phyloP scores from a whole-genome alignment of 2,888 invertebrate species.

The Tenthredo distinguenda region DNA sequence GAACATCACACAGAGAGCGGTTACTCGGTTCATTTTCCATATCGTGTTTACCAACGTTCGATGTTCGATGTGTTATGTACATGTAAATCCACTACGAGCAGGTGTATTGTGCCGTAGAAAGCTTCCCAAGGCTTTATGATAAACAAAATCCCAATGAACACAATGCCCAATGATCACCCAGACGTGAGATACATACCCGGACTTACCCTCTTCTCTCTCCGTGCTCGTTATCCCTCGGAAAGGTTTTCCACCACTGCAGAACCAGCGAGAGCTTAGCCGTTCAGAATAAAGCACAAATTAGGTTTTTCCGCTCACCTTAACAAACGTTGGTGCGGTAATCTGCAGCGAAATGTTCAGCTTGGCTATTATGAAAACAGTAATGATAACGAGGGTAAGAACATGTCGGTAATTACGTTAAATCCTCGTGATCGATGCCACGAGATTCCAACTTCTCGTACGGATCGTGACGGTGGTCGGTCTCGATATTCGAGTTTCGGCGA shows the following conservation, averaged over 20 bases:
- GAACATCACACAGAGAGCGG: no score
- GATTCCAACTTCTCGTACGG: background rate
- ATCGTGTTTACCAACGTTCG: background rate
- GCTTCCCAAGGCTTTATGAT: background rate
- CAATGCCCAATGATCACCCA: slow-evolving; percentile 12
- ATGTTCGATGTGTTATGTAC: background rate
- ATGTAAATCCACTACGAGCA: background rate
- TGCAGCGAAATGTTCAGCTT: background rate
- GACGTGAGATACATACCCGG: slow-evolving; percentile 19
- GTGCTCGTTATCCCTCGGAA: slow-evolving; percentile 13
- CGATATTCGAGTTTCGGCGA: background rate
- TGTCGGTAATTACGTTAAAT: background rate
- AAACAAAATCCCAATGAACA: background rate
- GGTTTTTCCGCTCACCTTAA: slow-evolving; percentile 26
- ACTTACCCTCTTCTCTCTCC: background rate
- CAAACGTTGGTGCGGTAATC: background rate
- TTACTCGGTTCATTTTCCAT: background rate
- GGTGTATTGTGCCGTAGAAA: no score
- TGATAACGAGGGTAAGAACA: background rate
- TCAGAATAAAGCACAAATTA: slow-evolving; percentile 32
- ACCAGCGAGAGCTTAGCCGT: slow-evolving; percentile 29
- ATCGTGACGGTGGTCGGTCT: background rate
- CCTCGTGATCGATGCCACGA: background rate
- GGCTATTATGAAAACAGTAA: background rate
- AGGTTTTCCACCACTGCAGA: background rate